Evolutionary conservation across 2,113 vertebrate genomes (phyloP).

Genomic region (Rhinichthys klamathensis): DNA sequence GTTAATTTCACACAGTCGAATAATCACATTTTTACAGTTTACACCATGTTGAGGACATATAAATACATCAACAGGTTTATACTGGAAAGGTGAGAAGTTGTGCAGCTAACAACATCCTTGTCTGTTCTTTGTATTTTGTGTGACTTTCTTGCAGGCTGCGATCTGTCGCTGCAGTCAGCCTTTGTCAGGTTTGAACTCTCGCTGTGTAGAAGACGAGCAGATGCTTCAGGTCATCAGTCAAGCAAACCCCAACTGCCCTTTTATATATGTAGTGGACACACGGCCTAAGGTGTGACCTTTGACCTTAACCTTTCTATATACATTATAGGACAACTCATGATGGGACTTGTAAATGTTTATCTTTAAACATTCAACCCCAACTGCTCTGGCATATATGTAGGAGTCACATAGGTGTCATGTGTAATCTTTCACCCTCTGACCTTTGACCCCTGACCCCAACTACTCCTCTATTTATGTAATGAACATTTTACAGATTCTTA

Average conservation of each 20-base stretch:
- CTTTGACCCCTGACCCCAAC: not conserved
- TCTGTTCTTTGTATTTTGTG: slow-evolving; percentile 25
- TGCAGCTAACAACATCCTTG: not conserved
- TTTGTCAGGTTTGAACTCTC: slow-evolving; percentile 77
- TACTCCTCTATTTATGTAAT: not conserved
- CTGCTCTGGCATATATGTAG: not conserved
- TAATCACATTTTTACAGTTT: not conserved
- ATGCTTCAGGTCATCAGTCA: slow-evolving; percentile 81
- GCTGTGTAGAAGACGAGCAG: slow-evolving; percentile 81
- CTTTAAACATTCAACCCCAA: slow-evolving; percentile 25
- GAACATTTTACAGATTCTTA: not conserved
- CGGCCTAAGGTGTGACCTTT: slow-evolving; percentile 78
- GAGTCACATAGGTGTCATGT: not conserved
- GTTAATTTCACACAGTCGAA: no score
- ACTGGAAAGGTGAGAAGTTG: not conserved
- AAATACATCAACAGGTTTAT: not conserved
- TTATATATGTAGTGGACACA: slow-evolving; percentile 86
- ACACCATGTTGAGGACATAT: not conserved
- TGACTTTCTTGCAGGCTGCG: slow-evolving; percentile 71
- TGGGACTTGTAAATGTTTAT: not conserved
- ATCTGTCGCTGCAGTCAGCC: slow-evolving; percentile 85
- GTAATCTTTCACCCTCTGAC: slow-evolving; percentile 22
- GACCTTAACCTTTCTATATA: slow-evolving; percentile 40
- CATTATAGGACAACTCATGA: not conserved
- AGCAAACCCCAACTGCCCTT: slow-evolving; percentile 78